Conservation (phyloP, 2,113 vertebrate genomes). For the Isurus oxyrinchus region DNA sequence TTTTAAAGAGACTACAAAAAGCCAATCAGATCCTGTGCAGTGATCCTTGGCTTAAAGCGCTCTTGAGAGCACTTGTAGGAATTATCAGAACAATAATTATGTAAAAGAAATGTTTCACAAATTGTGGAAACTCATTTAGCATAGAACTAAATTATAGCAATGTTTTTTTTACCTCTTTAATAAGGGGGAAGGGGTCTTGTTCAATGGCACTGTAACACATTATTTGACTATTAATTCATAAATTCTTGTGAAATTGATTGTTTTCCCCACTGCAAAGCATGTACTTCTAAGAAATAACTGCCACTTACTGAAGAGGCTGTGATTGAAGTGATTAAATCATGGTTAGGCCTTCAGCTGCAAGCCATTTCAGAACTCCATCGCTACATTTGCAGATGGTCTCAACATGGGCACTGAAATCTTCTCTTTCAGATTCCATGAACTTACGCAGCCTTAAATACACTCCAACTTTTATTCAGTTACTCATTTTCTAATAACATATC, state of each 20-base stretch:
- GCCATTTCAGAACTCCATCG: neutral
- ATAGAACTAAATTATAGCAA: constrained; percentile 58
- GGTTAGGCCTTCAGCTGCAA: constrained; percentile 38
- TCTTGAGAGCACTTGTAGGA: constrained; percentile 75
- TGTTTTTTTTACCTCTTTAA: constrained; percentile 60
- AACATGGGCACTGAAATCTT: neutral
- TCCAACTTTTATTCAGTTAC: neutral
- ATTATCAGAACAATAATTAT: constrained; percentile 67
- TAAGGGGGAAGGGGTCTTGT: constrained; percentile 52
- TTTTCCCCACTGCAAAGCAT: constrained; percentile 41
- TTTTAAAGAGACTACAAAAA: constrained; percentile 77
- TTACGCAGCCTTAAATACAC: too few species aligned
- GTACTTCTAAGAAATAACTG: constrained; percentile 40
- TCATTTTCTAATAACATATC: neutral
- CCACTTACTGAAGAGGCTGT: constrained; percentile 41
- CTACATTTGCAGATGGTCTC: neutral
- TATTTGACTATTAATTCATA: constrained; percentile 46
- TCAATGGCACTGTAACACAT: neutral
- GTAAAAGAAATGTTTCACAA: constrained; percentile 68
- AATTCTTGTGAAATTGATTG: constrained; percentile 43
- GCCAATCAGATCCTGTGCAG: constrained; percentile 68
- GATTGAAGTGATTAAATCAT: constrained; percentile 50
- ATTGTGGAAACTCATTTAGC: constrained; percentile 70
- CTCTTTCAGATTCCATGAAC: neutral
- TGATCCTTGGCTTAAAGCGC: constrained; percentile 74